Evolutionary conservation across 2,113 vertebrate species (phyloP), one percentile per base, ranked within the genome.

Genomic region (Phyllostomus hastatus): DNA sequence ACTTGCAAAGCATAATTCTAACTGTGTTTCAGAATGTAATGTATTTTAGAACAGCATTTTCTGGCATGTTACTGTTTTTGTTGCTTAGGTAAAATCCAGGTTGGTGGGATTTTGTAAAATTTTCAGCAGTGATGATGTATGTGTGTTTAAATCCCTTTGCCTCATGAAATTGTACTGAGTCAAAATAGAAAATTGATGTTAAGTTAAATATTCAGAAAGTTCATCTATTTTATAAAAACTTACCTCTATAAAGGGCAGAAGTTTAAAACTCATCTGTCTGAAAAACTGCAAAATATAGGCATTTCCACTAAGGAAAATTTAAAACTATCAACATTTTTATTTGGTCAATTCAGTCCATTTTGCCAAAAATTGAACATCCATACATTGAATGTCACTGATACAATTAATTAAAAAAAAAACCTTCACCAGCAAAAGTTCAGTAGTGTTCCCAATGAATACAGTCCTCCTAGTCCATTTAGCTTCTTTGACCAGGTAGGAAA

Each of bases 231-330:
- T 41, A 73, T 1, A 3, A 82, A 17, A 57, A 93, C 69, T 17
- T 8, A 59, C 3, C 10, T 7, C 5, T 54, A 46, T 24, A 61
- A 2, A 57, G 59, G 4, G 26, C 69, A 79, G 15, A 91, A 84
- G 16, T 33, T 93, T 86, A 89, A 91, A 81, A 54, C 0, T 12
- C 46, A 50, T 38, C 41, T 92, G 9, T n/a, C 24, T 94, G 59
- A 67, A 61, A 91, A 52, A 82, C 24, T 12, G 0, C 38, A 12
- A 2, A 31, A 72, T 64, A 78, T 78, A 50, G 6, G 57, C 2
- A 76, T 97, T 96, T 96, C 5, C 20, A 64, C 80, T 97, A 69
- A 48, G 78, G 54, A 82, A 69, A 79, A 95, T 94, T 24, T 1
- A 73, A 97, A 92, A 87, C 69, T 0, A 10, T 16, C 6, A 57